Percentiles rank a stretch among this genome's conserved stretches.
Evolutionary conservation across 2,113 vertebrate species (phyloP).

Genomic region (Cololabis saira): DNA sequence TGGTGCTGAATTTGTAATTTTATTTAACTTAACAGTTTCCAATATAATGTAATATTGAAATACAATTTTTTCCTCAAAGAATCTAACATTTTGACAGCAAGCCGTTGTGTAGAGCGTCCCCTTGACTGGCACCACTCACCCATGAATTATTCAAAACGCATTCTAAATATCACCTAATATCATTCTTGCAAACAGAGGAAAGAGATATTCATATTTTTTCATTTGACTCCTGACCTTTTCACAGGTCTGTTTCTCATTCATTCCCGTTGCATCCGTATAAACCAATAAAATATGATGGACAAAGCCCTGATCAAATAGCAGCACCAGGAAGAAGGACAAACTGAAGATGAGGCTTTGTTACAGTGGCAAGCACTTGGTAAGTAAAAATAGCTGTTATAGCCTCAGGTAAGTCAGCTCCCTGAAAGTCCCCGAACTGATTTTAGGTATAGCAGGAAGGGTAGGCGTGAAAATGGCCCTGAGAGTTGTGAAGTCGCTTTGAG

Average conservation of each 20-base stretch:
- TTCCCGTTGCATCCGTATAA: conserved; percentile 66
- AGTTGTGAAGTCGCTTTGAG: conserved; percentile 65
- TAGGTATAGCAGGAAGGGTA: conserved; percentile 60
- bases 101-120: conserved; percentile 18
- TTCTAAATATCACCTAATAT: conserved; percentile 67
- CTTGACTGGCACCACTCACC: conserved; percentile 45
- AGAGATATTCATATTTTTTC: conserved; percentile 72
- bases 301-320: conserved; percentile 76
- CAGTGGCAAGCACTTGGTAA: conserved; percentile 61
- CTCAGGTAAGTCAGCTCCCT: conserved; percentile 69
- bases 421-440: conserved; percentile 72
- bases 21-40: not conserved
- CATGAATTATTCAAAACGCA: conserved; percentile 68
- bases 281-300: conserved; percentile 73
- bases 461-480: conserved; percentile 68
- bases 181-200: conserved; percentile 63
- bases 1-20: not conserved
- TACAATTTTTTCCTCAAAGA: conserved; percentile 34
- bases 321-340: conserved; percentile 31
- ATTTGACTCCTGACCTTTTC: conserved; percentile 79
- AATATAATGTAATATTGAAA: not conserved
- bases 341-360: conserved; percentile 64
- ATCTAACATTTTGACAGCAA: conserved; percentile 45
- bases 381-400: conserved; percentile 71
- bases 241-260: conserved; percentile 68